Evolutionary conservation across 2,888 invertebrate species (phyloP), one percentile per base, ranked within the genome.

Genomic region (Acanthosepion pharaonis): DNA sequence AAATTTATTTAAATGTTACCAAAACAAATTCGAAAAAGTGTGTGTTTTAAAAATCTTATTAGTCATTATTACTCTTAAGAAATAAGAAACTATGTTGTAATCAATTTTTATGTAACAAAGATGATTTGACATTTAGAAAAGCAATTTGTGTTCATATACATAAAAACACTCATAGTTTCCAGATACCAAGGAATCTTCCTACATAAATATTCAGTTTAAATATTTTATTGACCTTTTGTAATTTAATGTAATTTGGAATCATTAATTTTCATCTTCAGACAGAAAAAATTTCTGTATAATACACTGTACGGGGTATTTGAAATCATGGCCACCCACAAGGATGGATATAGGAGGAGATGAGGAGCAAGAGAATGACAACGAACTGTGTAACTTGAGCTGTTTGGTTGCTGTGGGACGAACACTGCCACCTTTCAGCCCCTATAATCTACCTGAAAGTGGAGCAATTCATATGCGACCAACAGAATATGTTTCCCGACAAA

Each of bases 301-400:
- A 94, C 99, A 99, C 97, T 99, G 99, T 97, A 99, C 99, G 6
- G 99, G 99, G 0, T 99, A 99, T 97, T 97, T 99, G 91, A 99
- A 99, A 97, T 98, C 99, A 0, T 99, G 99, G 99, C 98, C 98
- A 3, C 98, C 98, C 0, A 98, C 98, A 1, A 99, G 98, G 97
- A 98, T 98, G 94, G 98, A 98, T 0, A 98, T 98, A 64, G 98
- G 92, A 9, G 91, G 92, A 53, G 93, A 98, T 95, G 98, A 98
- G 95, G 98, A 98, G 96, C 93, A 95, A 23, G 98, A 98, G 93
- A 98, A 96, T 15, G 97, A 98, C 91, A 98, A 97, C 5, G 98
- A 98, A 94, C 97, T 98, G 4, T 98, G 98, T 97, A 98, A 98
- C 97, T 97, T 99, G 95, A 98, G 99, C 55, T 99, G 99, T 97